These are phyloP conservation scores for Pseudobourletiella spinata DNA, from an alignment of 1,140 invertebrate species.

Conservation along the genomic window DNA sequence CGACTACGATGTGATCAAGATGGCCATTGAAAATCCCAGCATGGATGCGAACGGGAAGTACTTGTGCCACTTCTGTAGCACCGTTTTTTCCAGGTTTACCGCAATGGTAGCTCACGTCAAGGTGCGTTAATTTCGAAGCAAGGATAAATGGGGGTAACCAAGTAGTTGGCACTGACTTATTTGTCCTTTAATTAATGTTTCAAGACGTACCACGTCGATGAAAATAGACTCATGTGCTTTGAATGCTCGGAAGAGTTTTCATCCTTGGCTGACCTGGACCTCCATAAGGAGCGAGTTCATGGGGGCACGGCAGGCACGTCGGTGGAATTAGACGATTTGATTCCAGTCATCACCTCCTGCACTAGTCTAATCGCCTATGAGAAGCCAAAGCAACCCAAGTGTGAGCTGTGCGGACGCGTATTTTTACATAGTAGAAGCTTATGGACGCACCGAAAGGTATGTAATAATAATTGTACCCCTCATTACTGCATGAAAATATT, in stretches of 20 bases:
- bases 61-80: not conserved
- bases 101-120: constrained; percentile 9
- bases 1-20: not conserved
- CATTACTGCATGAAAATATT: too few relatives aligned
- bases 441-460: constrained; percentile 6
- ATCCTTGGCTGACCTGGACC: not conserved
- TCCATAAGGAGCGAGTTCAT: not conserved
- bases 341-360: not conserved
- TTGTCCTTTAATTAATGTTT: too few relatives aligned
- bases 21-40: not conserved
- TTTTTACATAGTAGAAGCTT: constrained; percentile 3
- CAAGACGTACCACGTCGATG: not conserved
- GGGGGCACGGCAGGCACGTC: not conserved
- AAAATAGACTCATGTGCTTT: not conserved
- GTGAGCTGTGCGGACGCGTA: constrained; percentile 4
- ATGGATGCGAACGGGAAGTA: not conserved
- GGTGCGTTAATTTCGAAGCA: not conserved
- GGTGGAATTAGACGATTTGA: not conserved
- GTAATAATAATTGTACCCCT: not conserved
- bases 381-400: not conserved
- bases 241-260: constrained; percentile 2
- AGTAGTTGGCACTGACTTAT: too few relatives aligned
- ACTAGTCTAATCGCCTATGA: not conserved
- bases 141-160: too few relatives aligned
- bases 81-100: not conserved